Conservation (phyloP, 2,113 vertebrate genomes). For the Corythaeola cristata region DNA sequence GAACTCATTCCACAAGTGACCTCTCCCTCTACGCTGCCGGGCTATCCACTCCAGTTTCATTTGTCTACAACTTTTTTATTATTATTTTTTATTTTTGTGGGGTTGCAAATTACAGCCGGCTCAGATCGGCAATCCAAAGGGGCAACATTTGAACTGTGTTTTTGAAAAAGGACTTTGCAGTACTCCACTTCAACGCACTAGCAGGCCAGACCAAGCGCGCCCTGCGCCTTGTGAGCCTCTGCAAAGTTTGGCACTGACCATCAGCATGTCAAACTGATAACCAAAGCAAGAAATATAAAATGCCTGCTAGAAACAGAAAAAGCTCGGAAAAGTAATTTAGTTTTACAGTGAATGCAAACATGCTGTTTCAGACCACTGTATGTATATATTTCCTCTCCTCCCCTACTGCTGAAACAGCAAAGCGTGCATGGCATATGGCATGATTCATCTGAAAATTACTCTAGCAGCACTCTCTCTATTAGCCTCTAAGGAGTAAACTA, state of each 20-base stretch:
- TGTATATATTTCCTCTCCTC: background rate
- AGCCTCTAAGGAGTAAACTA: slow-evolving; percentile 60
- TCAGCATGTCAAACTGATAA: background rate
- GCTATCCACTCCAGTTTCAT: background rate
- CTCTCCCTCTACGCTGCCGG: background rate
- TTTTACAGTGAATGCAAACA: background rate
- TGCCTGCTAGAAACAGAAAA: background rate
- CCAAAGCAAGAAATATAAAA: background rate
- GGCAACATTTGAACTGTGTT: background rate
- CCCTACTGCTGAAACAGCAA: slow-evolving; percentile 49
- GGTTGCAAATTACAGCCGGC: background rate
- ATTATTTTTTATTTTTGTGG: background rate
- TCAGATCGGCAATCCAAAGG: background rate
- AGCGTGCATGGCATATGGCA: slow-evolving; percentile 47
- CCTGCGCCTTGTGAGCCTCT: background rate
- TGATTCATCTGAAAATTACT: slow-evolving; percentile 69
- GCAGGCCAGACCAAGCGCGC: background rate
- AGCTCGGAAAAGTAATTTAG: background rate
- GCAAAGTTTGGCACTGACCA: background rate
- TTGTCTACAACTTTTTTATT: background rate
- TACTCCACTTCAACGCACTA: background rate
- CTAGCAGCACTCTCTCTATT: slow-evolving; percentile 51
- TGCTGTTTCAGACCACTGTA: background rate
- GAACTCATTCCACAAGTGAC: background rate
- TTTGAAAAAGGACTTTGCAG: background rate